Conservation (phyloP, 2,797 vertebrate species). For the Xiphophorus birchmanni region DNA sequence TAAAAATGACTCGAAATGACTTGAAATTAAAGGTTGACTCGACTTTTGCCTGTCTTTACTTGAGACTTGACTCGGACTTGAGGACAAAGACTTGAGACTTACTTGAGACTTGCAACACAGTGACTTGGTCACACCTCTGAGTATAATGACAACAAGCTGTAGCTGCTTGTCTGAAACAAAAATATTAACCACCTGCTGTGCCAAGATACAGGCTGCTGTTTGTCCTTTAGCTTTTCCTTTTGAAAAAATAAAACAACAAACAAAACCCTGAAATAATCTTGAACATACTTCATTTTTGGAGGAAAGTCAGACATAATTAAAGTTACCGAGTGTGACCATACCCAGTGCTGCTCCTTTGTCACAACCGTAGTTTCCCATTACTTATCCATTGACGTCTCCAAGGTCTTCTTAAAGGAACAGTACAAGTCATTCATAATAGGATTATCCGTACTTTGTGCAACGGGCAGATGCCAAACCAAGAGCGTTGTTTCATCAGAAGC, state of each 20-base stretch:
- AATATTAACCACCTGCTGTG: neutral
- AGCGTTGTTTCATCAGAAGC: neutral
- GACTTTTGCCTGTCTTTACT: no score
- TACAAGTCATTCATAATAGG: neutral
- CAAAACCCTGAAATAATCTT: neutral
- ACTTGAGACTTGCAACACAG: no score
- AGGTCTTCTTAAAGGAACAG: neutral
- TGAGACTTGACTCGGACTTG: no score
- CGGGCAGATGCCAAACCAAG: neutral
- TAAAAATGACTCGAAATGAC: no score
- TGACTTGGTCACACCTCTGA: neutral
- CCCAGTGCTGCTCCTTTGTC: neutral
- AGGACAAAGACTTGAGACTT: no score
- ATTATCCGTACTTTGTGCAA: neutral
- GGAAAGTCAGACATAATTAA: neutral
- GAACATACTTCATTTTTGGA: neutral
- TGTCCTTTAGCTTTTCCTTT: neutral
- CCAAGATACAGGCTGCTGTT: neutral
- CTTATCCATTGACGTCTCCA: neutral
- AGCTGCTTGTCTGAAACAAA: neutral
- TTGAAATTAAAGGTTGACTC: no score
- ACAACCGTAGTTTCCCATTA: neutral
- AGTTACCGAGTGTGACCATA: neutral
- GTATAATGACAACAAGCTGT: neutral
- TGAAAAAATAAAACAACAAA: neutral